Evolutionary conservation across 2,113 vertebrate species (phyloP).

Genomic region (Hippocampus barbouri): DNA sequence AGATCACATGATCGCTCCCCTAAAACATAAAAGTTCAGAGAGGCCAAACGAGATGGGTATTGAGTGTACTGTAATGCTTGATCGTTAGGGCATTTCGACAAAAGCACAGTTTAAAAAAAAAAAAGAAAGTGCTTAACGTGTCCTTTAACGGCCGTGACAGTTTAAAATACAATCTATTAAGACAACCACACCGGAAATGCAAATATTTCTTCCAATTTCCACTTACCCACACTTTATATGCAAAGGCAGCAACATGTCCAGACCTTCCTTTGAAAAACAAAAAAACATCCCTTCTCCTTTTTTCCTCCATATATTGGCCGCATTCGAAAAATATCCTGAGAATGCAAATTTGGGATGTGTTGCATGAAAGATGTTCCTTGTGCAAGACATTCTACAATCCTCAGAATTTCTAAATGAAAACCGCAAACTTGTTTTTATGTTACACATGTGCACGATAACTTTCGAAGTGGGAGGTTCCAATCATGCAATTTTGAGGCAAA

Average conservation of each 20-base stretch:
- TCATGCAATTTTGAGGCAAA: too few relatives aligned
- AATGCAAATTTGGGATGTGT: constrained; percentile 30
- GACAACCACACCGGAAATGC: constrained; percentile 32
- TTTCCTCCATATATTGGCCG: constrained; percentile 46
- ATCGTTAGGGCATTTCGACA: neutral
- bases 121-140: neutral
- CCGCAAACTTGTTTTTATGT: neutral
- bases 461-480: too few relatives aligned
- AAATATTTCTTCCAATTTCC: constrained; percentile 54
- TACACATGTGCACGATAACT: neutral
- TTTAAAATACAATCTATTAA: constrained; percentile 8
- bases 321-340: constrained; percentile 26
- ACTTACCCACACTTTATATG: constrained; percentile 46
- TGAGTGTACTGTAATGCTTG: neutral
- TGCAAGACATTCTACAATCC: neutral
- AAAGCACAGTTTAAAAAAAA: neutral
- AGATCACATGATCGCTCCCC: neutral
- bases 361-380: neutral
- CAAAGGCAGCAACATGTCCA: constrained; percentile 49
- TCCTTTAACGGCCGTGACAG: constrained; percentile 12
- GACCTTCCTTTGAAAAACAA: constrained; percentile 52
- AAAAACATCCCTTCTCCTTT: constrained; percentile 35
- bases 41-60: neutral
- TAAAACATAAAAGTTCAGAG: neutral
- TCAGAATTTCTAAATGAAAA: neutral